phyloP scores from a whole-genome alignment of 2,888 invertebrate genomes.

The Pollenia amentaria region DNA sequence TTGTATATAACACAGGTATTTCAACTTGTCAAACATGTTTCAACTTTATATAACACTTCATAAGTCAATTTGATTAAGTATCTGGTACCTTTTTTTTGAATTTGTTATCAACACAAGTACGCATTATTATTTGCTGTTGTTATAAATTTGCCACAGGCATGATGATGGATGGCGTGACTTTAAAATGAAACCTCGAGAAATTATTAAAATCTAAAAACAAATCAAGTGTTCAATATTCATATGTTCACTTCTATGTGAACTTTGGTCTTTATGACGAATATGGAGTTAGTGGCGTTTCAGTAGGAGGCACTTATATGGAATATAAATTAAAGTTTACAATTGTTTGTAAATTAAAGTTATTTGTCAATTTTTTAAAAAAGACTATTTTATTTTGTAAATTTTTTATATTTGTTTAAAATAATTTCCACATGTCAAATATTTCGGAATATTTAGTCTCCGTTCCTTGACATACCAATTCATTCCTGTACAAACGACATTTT shows the following conservation, averaged over 20 bases:
- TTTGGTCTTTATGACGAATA: too few relatives aligned
- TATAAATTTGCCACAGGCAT: background rate
- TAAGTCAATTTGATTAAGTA: constrained; percentile 53
- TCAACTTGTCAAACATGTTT: constrained; percentile 66
- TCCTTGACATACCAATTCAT: background rate
- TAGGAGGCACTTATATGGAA: too few relatives aligned
- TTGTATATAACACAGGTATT: constrained; percentile 34
- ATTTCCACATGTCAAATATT: background rate
- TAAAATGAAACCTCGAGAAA: background rate
- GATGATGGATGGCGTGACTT: background rate
- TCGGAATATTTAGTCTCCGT: background rate
- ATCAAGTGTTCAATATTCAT: background rate
- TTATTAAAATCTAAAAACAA: background rate
- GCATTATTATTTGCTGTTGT: constrained; percentile 4
- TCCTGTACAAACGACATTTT: background rate
- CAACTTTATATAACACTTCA: constrained; percentile 52
- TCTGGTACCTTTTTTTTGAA: constrained; percentile 2
- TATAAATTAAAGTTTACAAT: too few relatives aligned
- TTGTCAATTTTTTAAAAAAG: too few relatives aligned
- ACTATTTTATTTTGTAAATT: too few relatives aligned
- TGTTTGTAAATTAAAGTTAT: too few relatives aligned
- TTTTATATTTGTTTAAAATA: background rate
- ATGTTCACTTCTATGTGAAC: too few relatives aligned
- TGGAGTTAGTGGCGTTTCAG: too few relatives aligned
- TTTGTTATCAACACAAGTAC: background rate